These are phyloP conservation scores for Eulemur rubriventer DNA, from an alignment of 2,797 vertebrate genomes.

Conservation along the genomic window DNA sequence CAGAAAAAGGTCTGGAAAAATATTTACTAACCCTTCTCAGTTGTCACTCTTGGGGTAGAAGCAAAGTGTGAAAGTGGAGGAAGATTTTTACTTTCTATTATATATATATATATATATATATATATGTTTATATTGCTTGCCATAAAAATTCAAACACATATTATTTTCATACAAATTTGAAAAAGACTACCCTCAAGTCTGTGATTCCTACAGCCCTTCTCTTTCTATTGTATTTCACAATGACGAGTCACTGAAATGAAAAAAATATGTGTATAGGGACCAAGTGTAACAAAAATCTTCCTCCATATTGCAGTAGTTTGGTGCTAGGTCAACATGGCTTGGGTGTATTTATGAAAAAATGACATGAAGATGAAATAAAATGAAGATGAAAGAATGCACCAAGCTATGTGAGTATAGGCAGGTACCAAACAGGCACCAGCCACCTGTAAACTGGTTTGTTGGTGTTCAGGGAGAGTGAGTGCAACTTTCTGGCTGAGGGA, in stretches of 20 bases:
- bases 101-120: not conserved
- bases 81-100: not conserved
- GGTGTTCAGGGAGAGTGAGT: not conserved
- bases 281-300: not conserved
- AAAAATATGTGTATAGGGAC: not conserved
- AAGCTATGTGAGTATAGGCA: not conserved
- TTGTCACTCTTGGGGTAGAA: not conserved
- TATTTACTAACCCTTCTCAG: not conserved
- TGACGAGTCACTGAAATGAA: not conserved
- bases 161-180: constrained; percentile 5
- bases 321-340: not conserved
- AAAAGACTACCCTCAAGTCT: not conserved
- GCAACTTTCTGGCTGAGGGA: not conserved
- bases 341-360: constrained; percentile 1
- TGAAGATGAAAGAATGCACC: not conserved
- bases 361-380: constrained; percentile 10
- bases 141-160: not conserved
- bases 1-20: not conserved
- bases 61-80: not conserved
- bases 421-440: not conserved
- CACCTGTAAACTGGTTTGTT: not conserved
- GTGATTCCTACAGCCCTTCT: not conserved
- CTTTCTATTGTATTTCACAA: not conserved
- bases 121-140: not conserved
- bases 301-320: not conserved